Evolutionary conservation across 2,888 invertebrate species (phyloP), one percentile per base, ranked within the genome.

Genomic region (Macrophya alboannulata): DNA sequence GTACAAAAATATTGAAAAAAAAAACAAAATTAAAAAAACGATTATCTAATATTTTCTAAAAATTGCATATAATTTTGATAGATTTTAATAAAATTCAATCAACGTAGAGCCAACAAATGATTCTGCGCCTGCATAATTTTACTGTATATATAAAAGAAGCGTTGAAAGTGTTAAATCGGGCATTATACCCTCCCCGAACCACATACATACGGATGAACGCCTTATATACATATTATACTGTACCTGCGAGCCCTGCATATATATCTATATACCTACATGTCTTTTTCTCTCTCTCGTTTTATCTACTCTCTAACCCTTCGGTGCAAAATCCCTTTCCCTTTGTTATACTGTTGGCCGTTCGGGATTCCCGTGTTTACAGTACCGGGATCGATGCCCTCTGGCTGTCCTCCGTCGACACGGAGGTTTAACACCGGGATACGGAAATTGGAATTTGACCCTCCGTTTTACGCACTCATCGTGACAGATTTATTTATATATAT

Each of bases 351-450:
- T 25, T 37, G 68, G 51, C 31, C n/a, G 31, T 55, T 25, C 17
- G 17, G 51, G 25, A 31, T 48, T 51, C 17, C 31, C 45, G 68
- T 83, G 37, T 83, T 71, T 68, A 71, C 71, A 83, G 83, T 83
- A 83, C 83, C 83, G 83, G 83, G 83, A 83, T 83, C 83, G 83
- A 83, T 83, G 83, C 83, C 83, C 83, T 83, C 83, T 31, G 68
- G 48, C 68, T 68, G 48, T 51, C 48, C 25, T 82, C 68, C 48
- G 68, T 43, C 83, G 68, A 68, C 40, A 21, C 40, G 45, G 45
- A 81, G 55, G 55, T 17, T 77, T 31, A 40, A 59, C n/a, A 81
- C 79, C 79, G 59, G 81, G 62, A 81, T 62, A 40, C 81, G 81
- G 81, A 81, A 81, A 81, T 81, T 17, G 37, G 81, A 81, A 81